phyloP scores from a whole-genome alignment of 2,888 invertebrate species.

The Malacosoma neustria region DNA sequence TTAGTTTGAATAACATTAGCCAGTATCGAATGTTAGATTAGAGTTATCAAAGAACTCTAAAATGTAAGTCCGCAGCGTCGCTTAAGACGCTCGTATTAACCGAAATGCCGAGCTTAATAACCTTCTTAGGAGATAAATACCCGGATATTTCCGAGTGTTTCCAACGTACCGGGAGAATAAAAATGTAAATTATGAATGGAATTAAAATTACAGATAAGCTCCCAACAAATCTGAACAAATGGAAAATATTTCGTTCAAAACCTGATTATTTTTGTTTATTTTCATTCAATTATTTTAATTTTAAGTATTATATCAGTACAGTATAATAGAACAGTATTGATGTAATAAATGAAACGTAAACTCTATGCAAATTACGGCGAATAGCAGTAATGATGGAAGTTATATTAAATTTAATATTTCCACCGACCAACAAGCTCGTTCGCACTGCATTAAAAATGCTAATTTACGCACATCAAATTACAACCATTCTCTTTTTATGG shows the following conservation, averaged over 20 bases:
- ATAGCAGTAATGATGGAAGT: conserved; percentile 6
- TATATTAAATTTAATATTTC: conserved; percentile 24
- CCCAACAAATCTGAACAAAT: conserved; percentile 8
- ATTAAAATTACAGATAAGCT: conserved; percentile 13
- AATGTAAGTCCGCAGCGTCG: not conserved
- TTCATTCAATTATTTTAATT: too few relatives aligned
- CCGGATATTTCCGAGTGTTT: conserved; percentile 28
- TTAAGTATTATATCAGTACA: too few relatives aligned
- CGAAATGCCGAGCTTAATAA: conserved; percentile 17
- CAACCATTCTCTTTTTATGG: conserved; percentile 40
- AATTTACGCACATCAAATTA: conserved; percentile 51
- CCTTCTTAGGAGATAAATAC: conserved; percentile 32
- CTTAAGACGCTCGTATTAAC: not conserved
- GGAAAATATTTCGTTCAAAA: conserved; percentile 8
- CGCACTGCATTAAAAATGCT: conserved; percentile 52
- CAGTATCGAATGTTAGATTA: too few relatives aligned
- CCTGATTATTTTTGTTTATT: too few relatives aligned
- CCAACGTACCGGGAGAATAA: conserved; percentile 23
- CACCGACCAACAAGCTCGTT: conserved; percentile 26
- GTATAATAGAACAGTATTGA: not conserved
- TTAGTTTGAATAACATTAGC: too few relatives aligned
- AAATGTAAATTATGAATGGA: conserved; percentile 20
- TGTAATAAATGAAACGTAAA: conserved; percentile 1
- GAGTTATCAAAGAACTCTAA: not conserved
- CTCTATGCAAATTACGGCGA: not conserved